Percentiles rank a stretch among this genome's conserved stretches.
phyloP scores from a whole-genome alignment of 2,113 vertebrate genomes.

The Triplophysa dalaica region DNA sequence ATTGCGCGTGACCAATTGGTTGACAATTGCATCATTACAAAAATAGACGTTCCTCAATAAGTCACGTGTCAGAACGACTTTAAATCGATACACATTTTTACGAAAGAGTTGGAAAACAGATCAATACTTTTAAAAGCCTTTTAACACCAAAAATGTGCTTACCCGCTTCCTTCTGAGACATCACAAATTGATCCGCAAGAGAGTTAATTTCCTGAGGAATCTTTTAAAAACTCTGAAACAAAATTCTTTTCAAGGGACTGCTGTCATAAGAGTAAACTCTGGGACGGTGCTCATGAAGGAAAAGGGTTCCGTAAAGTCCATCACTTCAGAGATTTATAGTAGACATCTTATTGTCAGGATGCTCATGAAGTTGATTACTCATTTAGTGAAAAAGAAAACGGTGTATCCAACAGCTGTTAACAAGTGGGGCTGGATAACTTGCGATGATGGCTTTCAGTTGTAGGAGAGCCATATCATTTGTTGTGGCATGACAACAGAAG shows the following conservation, averaged over 20 bases:
- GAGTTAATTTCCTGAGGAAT: neutral
- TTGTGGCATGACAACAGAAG: constrained; percentile 36
- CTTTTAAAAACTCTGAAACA: constrained; percentile 11
- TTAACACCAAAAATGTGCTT: constrained; percentile 48
- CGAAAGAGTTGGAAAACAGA: too few relatives aligned
- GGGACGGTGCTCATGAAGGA: neutral
- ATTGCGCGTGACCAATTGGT: too few relatives aligned
- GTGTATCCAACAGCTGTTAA: neutral
- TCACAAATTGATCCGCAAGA: constrained; percentile 33
- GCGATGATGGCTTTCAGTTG: constrained; percentile 13
- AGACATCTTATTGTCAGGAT: neutral
- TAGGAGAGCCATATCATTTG: constrained; percentile 54
- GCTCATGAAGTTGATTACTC: constrained; percentile 11
- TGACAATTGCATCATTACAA: too few relatives aligned
- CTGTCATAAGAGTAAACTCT: constrained; percentile 17
- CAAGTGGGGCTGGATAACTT: neutral
- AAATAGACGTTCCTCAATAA: too few relatives aligned
- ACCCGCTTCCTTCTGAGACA: constrained; percentile 62
- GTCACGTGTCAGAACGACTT: too few relatives aligned
- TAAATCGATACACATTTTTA: too few relatives aligned
- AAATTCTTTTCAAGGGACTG: constrained; percentile 15
- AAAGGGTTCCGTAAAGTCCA: neutral
- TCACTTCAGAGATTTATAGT: constrained; percentile 17
- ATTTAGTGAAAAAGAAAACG: neutral
- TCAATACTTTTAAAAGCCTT: too few relatives aligned